Evolutionary conservation across 2,888 invertebrate species (phyloP).

Genomic region (Hermaeophaga mercurialis): DNA sequence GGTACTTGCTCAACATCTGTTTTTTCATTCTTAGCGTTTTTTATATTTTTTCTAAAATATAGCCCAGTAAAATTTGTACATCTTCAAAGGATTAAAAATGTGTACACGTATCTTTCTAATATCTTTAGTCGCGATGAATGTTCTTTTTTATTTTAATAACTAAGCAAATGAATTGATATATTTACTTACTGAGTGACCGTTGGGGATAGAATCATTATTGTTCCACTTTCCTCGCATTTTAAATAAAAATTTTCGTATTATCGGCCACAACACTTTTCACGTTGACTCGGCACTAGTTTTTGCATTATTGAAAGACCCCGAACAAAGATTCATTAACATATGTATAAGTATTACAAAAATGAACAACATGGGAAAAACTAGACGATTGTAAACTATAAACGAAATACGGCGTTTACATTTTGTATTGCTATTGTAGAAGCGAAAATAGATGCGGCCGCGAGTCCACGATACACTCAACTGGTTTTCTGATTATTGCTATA

Average conservation of each 20-base stretch:
- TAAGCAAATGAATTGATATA: too few relatives aligned
- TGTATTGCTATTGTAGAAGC: neutral
- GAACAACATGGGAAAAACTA: constrained; percentile 17
- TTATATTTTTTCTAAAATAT: too few relatives aligned
- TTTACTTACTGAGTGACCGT: constrained; percentile 29
- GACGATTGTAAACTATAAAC: constrained; percentile 1
- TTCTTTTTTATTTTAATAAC: too few relatives aligned
- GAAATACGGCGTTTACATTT: constrained; percentile 7
- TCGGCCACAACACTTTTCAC: constrained; percentile 17
- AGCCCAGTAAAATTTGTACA: too few relatives aligned
- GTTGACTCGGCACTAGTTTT: constrained; percentile 18
- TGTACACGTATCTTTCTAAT: neutral
- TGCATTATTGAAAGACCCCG: constrained; percentile 16
- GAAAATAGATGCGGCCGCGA: constrained; percentile 14
- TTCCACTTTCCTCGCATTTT: constrained; percentile 36
- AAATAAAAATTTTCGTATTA: constrained; percentile 11
- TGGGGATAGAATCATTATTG: constrained; percentile 20
- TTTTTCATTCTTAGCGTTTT: too few relatives aligned
- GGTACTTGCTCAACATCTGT: too few relatives aligned
- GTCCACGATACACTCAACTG: constrained; percentile 24
- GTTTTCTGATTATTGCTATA: constrained; percentile 31
- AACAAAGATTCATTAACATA: constrained; percentile 25
- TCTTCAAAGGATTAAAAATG: too few relatives aligned
- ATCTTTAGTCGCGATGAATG: too few relatives aligned
- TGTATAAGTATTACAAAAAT: constrained; percentile 19